These are phyloP conservation scores for Artibeus lituratus DNA, from an alignment of 2,797 vertebrate species.

Conservation along the genomic window DNA sequence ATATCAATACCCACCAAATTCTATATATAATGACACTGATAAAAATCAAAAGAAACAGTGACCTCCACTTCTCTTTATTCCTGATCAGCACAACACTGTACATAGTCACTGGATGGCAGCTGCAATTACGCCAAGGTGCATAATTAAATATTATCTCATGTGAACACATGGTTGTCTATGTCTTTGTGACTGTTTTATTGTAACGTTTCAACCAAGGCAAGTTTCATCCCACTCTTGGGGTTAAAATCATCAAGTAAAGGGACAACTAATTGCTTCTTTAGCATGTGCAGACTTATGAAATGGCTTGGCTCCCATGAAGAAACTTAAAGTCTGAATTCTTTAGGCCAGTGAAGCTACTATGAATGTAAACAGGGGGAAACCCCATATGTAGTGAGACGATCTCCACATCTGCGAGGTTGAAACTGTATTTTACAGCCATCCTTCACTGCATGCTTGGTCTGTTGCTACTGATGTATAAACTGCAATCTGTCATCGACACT, in stretches of 20 bases:
- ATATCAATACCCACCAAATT: background rate
- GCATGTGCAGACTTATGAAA: background rate
- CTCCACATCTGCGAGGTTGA: background rate
- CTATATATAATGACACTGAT: background rate
- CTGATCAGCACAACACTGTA: background rate
- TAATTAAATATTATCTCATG: background rate
- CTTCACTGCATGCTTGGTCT: background rate
- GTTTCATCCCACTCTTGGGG: background rate
- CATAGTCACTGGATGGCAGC: background rate
- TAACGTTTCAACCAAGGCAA: constrained; percentile 1
- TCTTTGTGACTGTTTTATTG: background rate
- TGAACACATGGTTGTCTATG: background rate
- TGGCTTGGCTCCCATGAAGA: constrained; percentile 40
- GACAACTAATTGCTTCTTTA: background rate
- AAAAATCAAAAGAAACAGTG: constrained; percentile 13
- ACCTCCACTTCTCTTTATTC: background rate
- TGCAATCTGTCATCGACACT: background rate
- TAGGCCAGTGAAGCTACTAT: constrained; percentile 53
- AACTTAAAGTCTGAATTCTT: constrained; percentile 58
- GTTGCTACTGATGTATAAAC: background rate
- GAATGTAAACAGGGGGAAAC: constrained; percentile 47
- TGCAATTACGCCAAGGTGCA: background rate
- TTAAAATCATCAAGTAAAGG: background rate
- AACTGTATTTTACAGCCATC: constrained; percentile 8
- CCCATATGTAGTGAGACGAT: constrained; percentile 22